Percentiles rank a stretch among this genome's conserved stretches.
Conservation (phyloP, 2,888 invertebrate species). For the Cataglyphis livida region DNA sequence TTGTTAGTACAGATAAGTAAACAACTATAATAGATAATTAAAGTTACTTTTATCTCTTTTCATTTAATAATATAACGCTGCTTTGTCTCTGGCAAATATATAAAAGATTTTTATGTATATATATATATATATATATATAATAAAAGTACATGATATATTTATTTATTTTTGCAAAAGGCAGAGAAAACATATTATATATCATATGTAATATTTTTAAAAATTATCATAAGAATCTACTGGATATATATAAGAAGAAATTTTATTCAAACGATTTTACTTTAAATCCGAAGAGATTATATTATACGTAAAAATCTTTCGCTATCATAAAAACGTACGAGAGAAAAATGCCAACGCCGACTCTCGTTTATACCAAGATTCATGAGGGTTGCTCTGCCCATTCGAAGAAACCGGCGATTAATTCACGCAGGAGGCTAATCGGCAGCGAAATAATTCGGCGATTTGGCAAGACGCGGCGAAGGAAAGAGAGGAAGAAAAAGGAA, state of each 20-base stretch:
- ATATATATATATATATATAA: too few relatives aligned
- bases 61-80: neutral
- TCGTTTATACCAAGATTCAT: constrained; percentile 47
- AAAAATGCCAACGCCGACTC: constrained; percentile 16
- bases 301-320: neutral
- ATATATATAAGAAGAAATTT: neutral
- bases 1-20: constrained; percentile 14
- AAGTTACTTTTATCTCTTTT: neutral
- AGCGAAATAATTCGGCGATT: constrained; percentile 62
- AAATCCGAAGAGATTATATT: constrained; percentile 14
- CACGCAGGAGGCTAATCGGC: constrained; percentile 56
- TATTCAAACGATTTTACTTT: neutral
- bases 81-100: too few relatives aligned
- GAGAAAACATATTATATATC: neutral
- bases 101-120: neutral
- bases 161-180: neutral
- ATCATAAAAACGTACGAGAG: constrained; percentile 8
- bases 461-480: constrained; percentile 49
- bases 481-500: constrained; percentile 23
- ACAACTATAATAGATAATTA: neutral
- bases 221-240: neutral
- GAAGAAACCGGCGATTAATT: constrained; percentile 39
- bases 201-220: neutral
- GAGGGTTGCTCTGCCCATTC: constrained; percentile 30
- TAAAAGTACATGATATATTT: constrained; percentile 5